Evolutionary conservation across 2,113 vertebrate species (phyloP).

Genomic region (Ceyx melanurus): DNA sequence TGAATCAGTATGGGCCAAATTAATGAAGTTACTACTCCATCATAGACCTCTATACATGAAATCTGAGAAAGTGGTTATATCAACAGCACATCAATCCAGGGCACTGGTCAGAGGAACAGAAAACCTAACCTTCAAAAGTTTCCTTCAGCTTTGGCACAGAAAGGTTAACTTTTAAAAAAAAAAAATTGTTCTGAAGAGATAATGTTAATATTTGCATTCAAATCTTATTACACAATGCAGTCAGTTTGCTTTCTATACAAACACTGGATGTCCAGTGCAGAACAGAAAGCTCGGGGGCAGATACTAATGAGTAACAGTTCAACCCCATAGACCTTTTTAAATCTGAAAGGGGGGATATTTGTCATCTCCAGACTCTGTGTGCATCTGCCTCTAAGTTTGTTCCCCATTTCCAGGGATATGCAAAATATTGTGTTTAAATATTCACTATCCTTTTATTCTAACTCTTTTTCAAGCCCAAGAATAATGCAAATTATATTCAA

Average conservation of each 20-base stretch:
- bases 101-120: not conserved
- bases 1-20: constrained; percentile 27
- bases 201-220: constrained; percentile 53
- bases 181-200: not conserved
- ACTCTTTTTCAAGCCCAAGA: constrained; percentile 12
- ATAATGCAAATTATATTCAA: not conserved
- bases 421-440: constrained; percentile 16
- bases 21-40: constrained; percentile 48
- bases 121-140: not conserved
- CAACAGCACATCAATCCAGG: constrained; percentile 58
- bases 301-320: not conserved
- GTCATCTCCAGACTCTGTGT: not conserved
- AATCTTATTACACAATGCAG: constrained; percentile 12
- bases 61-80: constrained; percentile 51
- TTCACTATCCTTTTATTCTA: not conserved
- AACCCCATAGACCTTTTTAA: not conserved
- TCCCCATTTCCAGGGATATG: not conserved
- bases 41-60: not conserved
- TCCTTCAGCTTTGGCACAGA: constrained; percentile 3
- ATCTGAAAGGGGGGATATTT: not conserved
- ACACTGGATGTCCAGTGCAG: fast-evolving
- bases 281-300: not conserved
- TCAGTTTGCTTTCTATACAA: constrained; percentile 27
- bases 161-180: not conserved
- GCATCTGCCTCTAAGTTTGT: not conserved